A percentile compares a stretch with the other conserved stretches of the same genome.
Conservation (phyloP, 2,113 vertebrate species). For the Acanthochromis polyacanthus region DNA sequence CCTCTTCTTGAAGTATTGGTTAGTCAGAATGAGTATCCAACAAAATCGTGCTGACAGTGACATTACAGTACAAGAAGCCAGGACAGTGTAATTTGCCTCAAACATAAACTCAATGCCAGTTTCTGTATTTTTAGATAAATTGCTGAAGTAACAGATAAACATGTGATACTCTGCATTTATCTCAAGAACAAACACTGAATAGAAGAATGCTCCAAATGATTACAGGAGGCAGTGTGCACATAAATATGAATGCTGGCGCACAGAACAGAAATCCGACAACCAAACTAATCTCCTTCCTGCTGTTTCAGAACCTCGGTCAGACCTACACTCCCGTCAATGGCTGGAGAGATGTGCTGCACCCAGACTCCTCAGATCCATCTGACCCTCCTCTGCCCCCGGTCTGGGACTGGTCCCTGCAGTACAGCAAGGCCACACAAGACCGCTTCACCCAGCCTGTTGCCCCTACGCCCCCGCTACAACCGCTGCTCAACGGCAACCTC, state of each 20-base stretch:
- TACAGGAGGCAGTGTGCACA: no score
- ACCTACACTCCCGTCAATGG: slow-evolving; percentile 87
- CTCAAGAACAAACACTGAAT: no score
- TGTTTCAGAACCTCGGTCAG: slow-evolving; percentile 83
- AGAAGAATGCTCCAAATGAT: no score
- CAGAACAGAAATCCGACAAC: no score
- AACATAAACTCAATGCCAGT: background rate
- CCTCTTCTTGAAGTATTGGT: no score
- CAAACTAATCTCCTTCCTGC: background rate
- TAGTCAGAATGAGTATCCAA: no score
- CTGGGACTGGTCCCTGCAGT: slow-evolving; percentile 94
- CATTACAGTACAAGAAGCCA: no score
- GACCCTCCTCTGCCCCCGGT: slow-evolving; percentile 76
- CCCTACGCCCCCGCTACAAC: slow-evolving; percentile 3
- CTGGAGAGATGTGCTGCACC: slow-evolving; percentile 75
- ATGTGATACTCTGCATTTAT: no score
- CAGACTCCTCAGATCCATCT: slow-evolving; percentile 64
- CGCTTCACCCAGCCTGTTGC: slow-evolving; percentile 87
- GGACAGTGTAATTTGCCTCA: no score
- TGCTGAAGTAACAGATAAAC: background rate
- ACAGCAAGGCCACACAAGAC: slow-evolving; percentile 81
- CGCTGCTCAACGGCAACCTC: slow-evolving; percentile 79
- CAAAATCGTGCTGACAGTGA: background rate
- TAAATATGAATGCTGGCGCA: no score
- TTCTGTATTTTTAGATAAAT: background rate